Evolutionary conservation across 2,888 invertebrate species (phyloP), one percentile per base, ranked within the genome.

Genomic region (Hypomecis atomaria): DNA sequence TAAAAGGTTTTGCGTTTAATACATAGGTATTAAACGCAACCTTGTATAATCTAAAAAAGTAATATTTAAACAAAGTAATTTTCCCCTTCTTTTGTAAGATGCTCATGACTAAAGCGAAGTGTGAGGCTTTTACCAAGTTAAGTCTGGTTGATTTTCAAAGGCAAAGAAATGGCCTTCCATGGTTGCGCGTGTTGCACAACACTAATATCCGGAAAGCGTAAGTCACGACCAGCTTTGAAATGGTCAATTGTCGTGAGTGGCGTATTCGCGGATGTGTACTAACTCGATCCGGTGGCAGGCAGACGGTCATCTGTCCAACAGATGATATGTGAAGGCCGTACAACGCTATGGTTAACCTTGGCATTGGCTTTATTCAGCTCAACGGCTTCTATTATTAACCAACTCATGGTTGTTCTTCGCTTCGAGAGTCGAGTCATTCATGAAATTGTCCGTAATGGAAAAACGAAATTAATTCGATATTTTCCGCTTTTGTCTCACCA

Each of bases 191-290:
- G n/a, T n/a, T n/a, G n/a, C n/a, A n/a, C n/a, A n/a, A n/a, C n/a
- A n/a, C 10, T 53, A 34, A 23, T 55, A 45, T 7, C 60, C 11
- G 38, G 52, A 48, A 59, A 38, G 70, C 55, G 47, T 56, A 74
- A 66, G 71, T 77, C 70, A 76, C 69, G 72, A 75, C 56, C 8
- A 37, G 34, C 42, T 65, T 69, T 69, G 62, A 74, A 76, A 77
- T 76, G 73, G 73, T 74, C 70, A 72, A 76, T 72, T 76, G 38
- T 61, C 85, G 79, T 85, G 86, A 72, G 64, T 74, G 70, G 74
- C 60, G 77, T 83, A 84, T 90, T 89, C 69, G 67, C 81, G 62
- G 66, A 65, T 70, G 65, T 62, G 57, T 68, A 74, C 83, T 86
- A 86, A 87, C 70, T 77, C 33, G 64, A 82, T 78, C 82, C 75